Conservation (phyloP, 2,797 vertebrate species). For the Clamator glandarius region DNA sequence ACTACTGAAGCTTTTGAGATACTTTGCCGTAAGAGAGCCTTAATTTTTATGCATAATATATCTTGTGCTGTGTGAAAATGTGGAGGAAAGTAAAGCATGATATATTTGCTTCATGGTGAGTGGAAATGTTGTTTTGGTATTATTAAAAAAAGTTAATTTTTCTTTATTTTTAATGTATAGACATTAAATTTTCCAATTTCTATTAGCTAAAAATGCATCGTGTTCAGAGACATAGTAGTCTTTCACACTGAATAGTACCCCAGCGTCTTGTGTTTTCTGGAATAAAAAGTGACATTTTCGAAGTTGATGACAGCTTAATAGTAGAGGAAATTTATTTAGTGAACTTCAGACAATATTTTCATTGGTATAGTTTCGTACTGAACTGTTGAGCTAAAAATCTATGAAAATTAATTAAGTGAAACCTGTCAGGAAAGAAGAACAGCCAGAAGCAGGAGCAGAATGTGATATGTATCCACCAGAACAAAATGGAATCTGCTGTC, state of each 20-base stretch:
- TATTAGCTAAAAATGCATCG: not conserved
- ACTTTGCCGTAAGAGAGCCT: not conserved
- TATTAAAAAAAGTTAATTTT: not conserved
- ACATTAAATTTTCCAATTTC: not conserved
- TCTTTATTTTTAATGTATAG: not conserved
- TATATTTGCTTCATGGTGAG: not conserved
- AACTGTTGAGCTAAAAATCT: slow-evolving; percentile 14
- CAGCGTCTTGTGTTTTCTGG: not conserved
- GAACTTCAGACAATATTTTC: slow-evolving; percentile 1
- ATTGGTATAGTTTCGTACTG: not conserved
- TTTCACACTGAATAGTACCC: not conserved
- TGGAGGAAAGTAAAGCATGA: not conserved
- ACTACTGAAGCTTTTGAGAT: slow-evolving; percentile 20
- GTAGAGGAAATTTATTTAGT: slow-evolving; percentile 11
- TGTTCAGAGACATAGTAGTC: not conserved
- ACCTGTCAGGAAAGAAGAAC: not conserved
- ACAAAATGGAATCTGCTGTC: not conserved
- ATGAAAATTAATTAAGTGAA: slow-evolving; percentile 17
- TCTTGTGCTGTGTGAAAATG: not conserved
- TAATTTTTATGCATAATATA: slow-evolving; percentile 37
- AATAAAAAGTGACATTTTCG: not conserved
- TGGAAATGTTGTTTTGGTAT: not conserved
- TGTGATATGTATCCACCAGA: not conserved
- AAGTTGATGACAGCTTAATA: slow-evolving; percentile 35
- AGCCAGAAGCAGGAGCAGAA: not conserved